Evolutionary conservation across 2,113 vertebrate genomes (phyloP).

Genomic region (Hucho hucho): DNA sequence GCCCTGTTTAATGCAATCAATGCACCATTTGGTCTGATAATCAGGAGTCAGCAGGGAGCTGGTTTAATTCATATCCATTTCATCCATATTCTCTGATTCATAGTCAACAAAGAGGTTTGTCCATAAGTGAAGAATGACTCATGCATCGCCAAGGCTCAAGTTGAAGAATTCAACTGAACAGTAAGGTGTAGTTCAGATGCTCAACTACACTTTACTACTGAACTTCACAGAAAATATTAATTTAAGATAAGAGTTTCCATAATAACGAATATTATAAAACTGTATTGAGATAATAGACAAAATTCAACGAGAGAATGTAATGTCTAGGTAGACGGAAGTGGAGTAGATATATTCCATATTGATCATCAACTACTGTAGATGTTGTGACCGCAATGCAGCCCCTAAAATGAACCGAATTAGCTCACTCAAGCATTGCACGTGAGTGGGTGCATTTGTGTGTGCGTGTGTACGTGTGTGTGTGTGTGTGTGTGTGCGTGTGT

Average conservation of each 20-base stretch:
- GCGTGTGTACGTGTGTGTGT: slow-evolving; percentile 11
- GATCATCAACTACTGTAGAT: not conserved
- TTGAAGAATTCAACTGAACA: not conserved
- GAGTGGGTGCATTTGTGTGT: not conserved
- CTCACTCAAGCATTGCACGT: slow-evolving; percentile 2
- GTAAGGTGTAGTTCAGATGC: not conserved
- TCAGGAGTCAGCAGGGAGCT: not conserved
- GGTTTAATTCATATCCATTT: not conserved
- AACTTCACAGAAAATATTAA: not conserved
- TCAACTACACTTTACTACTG: too few species aligned
- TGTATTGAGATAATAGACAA: not conserved
- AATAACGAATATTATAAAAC: not conserved
- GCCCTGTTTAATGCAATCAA: not conserved
- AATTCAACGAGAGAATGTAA: not conserved
- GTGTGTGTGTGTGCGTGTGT: slow-evolving; percentile 19
- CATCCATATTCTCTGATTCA: not conserved
- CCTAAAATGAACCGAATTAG: not conserved
- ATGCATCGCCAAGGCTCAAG: not conserved
- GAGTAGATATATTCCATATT: not conserved
- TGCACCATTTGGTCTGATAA: not conserved
- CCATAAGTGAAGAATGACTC: not conserved
- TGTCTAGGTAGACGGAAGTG: not conserved
- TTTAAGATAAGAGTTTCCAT: too few species aligned
- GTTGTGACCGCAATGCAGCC: not conserved
- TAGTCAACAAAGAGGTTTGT: not conserved